Percentiles rank a stretch among this genome's conserved stretches.
These are phyloP conservation scores for Drosophila busckii DNA, from an alignment of 1,140 invertebrate species.

Conservation along the genomic window DNA sequence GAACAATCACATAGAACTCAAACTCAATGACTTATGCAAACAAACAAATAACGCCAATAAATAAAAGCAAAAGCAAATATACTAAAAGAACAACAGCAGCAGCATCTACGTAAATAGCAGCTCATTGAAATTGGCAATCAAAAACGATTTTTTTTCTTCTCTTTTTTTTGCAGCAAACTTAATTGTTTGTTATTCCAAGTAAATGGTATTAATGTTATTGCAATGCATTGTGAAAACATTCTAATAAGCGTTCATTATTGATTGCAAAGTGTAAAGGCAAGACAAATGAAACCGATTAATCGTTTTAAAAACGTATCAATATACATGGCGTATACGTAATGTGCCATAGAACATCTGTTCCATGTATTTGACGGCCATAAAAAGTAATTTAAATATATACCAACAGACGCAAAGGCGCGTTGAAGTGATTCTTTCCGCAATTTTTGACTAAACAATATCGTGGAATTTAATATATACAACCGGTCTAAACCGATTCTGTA, in stretches of 20 bases:
- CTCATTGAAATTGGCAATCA: slow-evolving; percentile 24
- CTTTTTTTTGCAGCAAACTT: background rate
- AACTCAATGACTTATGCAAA: slow-evolving; percentile 27
- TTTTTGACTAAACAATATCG: slow-evolving; percentile 3
- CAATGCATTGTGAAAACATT: slow-evolving; percentile 28
- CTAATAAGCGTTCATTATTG: background rate
- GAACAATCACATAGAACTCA: slow-evolving; percentile 23
- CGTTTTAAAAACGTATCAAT: background rate
- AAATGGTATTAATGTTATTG: slow-evolving; percentile 40
- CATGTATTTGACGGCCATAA: slow-evolving; percentile 14
- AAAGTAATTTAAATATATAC: slow-evolving; percentile 15
- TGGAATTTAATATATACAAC: slow-evolving; percentile 11
- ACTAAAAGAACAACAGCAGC: slow-evolving; percentile 9
- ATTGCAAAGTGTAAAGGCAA: slow-evolving; percentile 1
- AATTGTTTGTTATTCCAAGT: slow-evolving; percentile 35
- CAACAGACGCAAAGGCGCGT: slow-evolving; percentile 3
- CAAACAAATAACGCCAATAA: slow-evolving; percentile 9
- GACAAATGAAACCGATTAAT: background rate
- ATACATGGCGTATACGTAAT: slow-evolving; percentile 30
- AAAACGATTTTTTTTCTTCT: slow-evolving; percentile 14
- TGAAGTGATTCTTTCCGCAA: slow-evolving; percentile 3
- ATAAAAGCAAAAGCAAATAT: background rate
- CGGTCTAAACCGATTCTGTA: slow-evolving; percentile 6
- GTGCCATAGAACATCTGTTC: slow-evolving; percentile 29
- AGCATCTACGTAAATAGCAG: slow-evolving; percentile 36